Conservation (phyloP, 2,113 vertebrate genomes). For the Baryphthengus martii region DNA sequence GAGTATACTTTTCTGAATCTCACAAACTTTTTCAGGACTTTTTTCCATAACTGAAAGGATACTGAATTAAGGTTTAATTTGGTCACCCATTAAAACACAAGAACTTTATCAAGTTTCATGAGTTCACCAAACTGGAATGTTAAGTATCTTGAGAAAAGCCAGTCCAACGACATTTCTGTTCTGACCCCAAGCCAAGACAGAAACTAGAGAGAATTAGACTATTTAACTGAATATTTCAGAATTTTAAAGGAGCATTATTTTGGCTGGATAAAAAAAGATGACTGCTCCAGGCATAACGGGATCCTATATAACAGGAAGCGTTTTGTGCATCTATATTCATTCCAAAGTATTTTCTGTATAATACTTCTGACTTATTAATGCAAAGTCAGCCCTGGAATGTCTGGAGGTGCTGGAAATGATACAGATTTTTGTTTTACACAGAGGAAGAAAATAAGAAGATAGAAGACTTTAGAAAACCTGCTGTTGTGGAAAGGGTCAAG, state of each 20-base stretch:
- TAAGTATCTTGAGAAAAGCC: neutral
- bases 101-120: neutral
- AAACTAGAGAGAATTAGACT: neutral
- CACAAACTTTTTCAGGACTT: neutral
- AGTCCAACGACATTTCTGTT: neutral
- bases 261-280: neutral
- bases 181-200: neutral
- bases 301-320: neutral
- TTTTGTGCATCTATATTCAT: neutral
- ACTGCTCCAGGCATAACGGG: neutral
- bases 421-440: neutral
- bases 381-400: neutral
- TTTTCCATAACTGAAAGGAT: neutral
- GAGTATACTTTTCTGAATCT: neutral
- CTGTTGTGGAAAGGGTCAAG: neutral
- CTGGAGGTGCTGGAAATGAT: neutral
- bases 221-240: neutral
- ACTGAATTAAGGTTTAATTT: neutral
- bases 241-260: neutral
- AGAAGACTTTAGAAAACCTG: neutral
- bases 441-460: neutral
- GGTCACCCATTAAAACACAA: neutral
- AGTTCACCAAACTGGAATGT: neutral
- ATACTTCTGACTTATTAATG: neutral
- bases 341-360: neutral